These are phyloP conservation scores for Plectrocnemia conspersa DNA, from an alignment of 1,140 invertebrate species.

Conservation along the genomic window DNA sequence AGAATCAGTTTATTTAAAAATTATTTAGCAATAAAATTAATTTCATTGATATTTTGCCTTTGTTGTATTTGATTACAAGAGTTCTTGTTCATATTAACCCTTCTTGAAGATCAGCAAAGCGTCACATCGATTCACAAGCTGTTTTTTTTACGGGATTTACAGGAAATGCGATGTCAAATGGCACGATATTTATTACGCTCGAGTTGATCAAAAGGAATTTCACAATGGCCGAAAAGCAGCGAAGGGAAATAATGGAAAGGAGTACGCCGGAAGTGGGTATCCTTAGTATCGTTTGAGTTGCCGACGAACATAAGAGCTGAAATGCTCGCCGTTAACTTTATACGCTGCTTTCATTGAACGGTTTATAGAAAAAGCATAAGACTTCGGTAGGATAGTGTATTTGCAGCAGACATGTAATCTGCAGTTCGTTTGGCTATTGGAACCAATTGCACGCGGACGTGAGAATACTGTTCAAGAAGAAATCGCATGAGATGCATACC, in stretches of 20 bases:
- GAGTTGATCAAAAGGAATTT: neutral
- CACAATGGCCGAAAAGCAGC: neutral
- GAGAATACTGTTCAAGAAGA: too few species aligned
- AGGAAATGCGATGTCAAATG: too few species aligned
- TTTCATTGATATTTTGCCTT: too few species aligned
- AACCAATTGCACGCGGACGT: constrained; percentile 9
- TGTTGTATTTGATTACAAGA: too few species aligned
- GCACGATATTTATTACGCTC: neutral
- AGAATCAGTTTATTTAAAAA: too few species aligned
- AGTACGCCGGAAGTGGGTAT: constrained; percentile 1
- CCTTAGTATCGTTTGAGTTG: neutral
- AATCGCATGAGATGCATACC: too few species aligned
- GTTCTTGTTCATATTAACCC: too few species aligned
- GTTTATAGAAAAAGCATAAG: constrained; percentile 12
- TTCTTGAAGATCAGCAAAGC: too few species aligned
- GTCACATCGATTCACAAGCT: too few species aligned
- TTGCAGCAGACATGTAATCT: constrained; percentile 18
- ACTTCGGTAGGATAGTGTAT: constrained; percentile 12
- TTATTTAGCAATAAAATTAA: too few species aligned
- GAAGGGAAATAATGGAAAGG: neutral
- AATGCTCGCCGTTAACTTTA: neutral
- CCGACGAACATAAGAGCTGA: neutral
- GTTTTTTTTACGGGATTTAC: too few species aligned
- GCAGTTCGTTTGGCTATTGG: neutral
- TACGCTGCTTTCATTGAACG: constrained; percentile 6